phyloP scores from a whole-genome alignment of 2,797 vertebrate species.

The Dermochelys coriacea region DNA sequence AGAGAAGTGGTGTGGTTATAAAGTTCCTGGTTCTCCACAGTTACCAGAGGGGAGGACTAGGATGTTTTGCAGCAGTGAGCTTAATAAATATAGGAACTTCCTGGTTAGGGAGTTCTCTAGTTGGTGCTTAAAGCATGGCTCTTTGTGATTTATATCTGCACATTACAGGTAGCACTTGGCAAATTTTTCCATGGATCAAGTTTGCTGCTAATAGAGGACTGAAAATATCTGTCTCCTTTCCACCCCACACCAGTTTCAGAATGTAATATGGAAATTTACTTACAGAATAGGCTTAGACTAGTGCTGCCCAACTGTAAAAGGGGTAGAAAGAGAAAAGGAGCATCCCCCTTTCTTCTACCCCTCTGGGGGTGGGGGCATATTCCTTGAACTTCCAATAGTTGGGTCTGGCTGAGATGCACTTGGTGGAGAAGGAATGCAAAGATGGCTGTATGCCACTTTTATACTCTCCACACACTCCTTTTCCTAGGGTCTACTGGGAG shows the following conservation, averaged over 20 bases:
- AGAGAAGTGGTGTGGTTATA: neutral
- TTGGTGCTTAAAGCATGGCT: neutral
- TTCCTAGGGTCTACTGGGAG: neutral
- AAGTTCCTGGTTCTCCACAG: neutral
- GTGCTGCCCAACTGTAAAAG: neutral
- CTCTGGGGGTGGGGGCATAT: rapidly evolving
- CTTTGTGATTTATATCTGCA: neutral
- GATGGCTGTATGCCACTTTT: neutral
- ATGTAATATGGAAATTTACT: neutral
- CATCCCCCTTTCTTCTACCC: neutral
- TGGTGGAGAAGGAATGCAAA: neutral
- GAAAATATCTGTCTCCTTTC: neutral
- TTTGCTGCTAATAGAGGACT: neutral
- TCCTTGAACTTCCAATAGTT: neutral
- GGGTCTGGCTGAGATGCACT: neutral
- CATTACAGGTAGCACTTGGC: neutral
- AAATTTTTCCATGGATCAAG: neutral
- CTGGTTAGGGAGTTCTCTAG: neutral
- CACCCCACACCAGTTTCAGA: neutral
- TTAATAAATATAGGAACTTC: neutral
- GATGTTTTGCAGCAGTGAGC: too few relatives aligned
- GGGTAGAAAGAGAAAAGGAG: neutral
- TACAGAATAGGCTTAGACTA: neutral
- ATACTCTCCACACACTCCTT: neutral
- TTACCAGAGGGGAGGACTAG: neutral